These are phyloP conservation scores for Drosophila recens DNA, from an alignment of 2,888 invertebrate genomes.

Conservation along the genomic window DNA sequence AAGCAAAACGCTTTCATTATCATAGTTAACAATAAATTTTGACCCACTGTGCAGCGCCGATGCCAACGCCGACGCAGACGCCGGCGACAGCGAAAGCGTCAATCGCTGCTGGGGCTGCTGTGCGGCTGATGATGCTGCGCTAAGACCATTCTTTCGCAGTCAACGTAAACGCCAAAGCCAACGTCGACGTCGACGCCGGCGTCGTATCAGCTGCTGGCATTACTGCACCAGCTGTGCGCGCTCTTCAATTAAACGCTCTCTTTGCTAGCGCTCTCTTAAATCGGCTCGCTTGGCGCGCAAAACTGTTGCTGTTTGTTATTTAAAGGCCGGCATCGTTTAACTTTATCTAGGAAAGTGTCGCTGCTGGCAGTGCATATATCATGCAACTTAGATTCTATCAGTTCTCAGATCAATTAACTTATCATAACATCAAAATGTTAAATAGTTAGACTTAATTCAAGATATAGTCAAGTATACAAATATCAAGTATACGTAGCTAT, in stretches of 20 bases:
- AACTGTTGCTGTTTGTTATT: slow-evolving; percentile 80
- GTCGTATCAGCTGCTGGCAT: slow-evolving; percentile 36
- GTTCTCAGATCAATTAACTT: slow-evolving; percentile 20
- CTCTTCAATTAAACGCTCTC: slow-evolving; percentile 61
- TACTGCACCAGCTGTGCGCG: slow-evolving; percentile 67
- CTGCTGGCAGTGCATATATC: slow-evolving; percentile 7
- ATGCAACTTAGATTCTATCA: slow-evolving; percentile 7
- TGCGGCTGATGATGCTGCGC: slow-evolving; percentile 58
- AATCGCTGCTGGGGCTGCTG: slow-evolving; percentile 47
- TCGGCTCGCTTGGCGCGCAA: slow-evolving; percentile 67
- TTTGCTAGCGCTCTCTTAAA: slow-evolving; percentile 38
- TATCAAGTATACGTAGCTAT: slow-evolving; percentile 4
- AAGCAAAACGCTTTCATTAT: not conserved
- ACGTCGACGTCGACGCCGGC: slow-evolving; percentile 32
- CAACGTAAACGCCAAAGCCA: slow-evolving; percentile 37
- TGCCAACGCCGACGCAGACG: slow-evolving; percentile 41
- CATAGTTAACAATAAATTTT: not conserved
- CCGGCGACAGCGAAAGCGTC: slow-evolving; percentile 45
- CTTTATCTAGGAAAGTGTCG: slow-evolving; percentile 20
- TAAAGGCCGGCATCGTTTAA: slow-evolving; percentile 70
- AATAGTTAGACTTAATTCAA: not conserved
- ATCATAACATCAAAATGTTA: not conserved
- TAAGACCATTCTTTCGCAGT: slow-evolving; percentile 74
- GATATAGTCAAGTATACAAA: not conserved
- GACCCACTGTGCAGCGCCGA: slow-evolving; percentile 37